Evolutionary conservation across 2,113 vertebrate species (phyloP).

Genomic region (Pyrgilauda ruficollis): DNA sequence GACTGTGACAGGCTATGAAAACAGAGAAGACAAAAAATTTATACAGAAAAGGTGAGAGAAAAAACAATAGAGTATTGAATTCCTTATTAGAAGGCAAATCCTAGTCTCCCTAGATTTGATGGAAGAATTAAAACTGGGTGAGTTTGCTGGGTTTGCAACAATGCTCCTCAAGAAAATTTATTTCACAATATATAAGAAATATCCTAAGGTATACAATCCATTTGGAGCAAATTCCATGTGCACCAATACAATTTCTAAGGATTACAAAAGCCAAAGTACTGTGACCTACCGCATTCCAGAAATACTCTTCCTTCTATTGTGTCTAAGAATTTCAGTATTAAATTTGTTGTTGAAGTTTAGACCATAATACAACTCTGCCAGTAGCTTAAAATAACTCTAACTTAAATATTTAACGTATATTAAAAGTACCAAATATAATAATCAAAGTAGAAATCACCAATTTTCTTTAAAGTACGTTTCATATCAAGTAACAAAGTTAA

Average conservation of each 20-base stretch:
- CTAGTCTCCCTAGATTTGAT: neutral
- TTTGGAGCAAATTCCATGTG: neutral
- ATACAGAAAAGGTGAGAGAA: neutral
- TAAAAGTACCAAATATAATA: neutral
- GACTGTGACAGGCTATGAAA: neutral
- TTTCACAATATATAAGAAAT: neutral
- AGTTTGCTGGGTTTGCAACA: neutral
- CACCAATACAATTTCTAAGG: neutral
- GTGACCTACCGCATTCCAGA: neutral
- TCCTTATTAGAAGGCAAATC: neutral
- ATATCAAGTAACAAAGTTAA: neutral
- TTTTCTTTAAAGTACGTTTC: neutral
- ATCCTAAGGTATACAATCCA: neutral
- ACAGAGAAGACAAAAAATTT: neutral
- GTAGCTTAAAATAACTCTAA: neutral
- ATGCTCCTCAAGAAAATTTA: neutral
- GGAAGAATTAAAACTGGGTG: neutral
- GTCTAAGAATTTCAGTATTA: neutral
- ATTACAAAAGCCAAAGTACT: neutral
- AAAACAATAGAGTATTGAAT: fast-evolving
- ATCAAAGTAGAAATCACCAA: neutral
- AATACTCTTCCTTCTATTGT: neutral
- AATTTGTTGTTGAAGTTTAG: neutral
- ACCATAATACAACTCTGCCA: neutral
- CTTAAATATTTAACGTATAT: neutral